Conservation (phyloP, 2,888 invertebrate genomes). For the Dynastes grantii region DNA sequence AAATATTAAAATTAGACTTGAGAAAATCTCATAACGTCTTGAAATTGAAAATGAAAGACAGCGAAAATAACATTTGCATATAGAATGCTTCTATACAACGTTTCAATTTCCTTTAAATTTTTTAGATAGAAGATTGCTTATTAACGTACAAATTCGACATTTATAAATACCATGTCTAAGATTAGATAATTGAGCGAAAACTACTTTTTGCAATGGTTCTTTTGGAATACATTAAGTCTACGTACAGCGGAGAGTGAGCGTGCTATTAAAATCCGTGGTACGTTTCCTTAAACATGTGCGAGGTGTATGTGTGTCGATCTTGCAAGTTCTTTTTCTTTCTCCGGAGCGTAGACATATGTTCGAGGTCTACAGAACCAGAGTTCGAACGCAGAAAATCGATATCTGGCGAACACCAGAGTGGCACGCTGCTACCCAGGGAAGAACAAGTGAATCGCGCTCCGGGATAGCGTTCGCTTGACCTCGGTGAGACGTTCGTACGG, state of each 20-base stretch:
- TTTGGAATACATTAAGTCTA: background rate
- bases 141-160: no score
- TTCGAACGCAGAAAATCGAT: conserved; percentile 22
- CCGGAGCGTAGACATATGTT: conserved; percentile 15
- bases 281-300: conserved; percentile 10
- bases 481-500: background rate
- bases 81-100: no score
- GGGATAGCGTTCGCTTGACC: conserved; percentile 9
- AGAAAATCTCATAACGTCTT: no score
- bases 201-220: no score
- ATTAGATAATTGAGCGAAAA: no score
- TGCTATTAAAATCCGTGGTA: background rate
- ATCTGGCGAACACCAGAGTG: conserved; percentile 17
- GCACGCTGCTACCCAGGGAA: conserved; percentile 10
- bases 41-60: no score
- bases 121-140: no score
- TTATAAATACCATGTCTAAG: no score
- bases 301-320: background rate
- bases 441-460: conserved; percentile 20
- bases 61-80: no score
- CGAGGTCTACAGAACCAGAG: conserved; percentile 15
- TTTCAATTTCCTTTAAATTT: no score
- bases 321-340: conserved; percentile 1
- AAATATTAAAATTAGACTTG: no score
- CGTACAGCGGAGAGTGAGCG: background rate